phyloP scores from a whole-genome alignment of 2,797 vertebrate genomes.

The Propithecus perrieri region DNA sequence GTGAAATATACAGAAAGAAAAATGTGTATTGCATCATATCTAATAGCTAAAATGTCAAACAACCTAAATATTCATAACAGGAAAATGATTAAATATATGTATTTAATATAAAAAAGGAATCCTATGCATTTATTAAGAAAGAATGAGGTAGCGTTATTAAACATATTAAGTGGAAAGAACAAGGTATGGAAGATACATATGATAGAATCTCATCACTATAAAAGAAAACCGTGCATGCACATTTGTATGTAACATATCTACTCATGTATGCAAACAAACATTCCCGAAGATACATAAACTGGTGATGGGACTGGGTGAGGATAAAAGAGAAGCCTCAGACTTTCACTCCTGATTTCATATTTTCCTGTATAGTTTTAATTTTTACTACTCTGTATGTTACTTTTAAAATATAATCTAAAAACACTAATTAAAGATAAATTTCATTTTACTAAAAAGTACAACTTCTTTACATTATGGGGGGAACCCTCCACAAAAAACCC shows the following conservation, averaged over 20 bases:
- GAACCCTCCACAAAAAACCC: neutral
- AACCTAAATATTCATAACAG: neutral
- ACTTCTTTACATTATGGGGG: neutral
- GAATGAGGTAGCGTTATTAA: neutral
- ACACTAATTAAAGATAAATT: neutral
- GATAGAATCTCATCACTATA: neutral
- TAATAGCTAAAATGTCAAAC: neutral
- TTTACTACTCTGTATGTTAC: neutral
- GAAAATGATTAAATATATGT: neutral
- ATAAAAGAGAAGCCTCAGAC: neutral
- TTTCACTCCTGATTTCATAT: neutral
- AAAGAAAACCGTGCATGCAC: neutral
- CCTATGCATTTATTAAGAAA: neutral
- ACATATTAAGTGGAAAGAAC: neutral
- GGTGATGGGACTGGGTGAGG: neutral
- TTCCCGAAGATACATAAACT: neutral
- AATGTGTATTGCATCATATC: neutral
- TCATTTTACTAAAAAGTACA: constrained; percentile 46
- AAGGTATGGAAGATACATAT: neutral
- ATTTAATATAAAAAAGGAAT: neutral
- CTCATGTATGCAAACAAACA: neutral
- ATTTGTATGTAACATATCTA: neutral
- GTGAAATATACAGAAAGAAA: neutral
- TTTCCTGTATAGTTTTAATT: neutral
- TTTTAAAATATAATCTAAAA: constrained; percentile 42